Base-by-base conservation (phyloP, 2,888 invertebrate genomes). In the Sceliomorpha sp. region DNA sequence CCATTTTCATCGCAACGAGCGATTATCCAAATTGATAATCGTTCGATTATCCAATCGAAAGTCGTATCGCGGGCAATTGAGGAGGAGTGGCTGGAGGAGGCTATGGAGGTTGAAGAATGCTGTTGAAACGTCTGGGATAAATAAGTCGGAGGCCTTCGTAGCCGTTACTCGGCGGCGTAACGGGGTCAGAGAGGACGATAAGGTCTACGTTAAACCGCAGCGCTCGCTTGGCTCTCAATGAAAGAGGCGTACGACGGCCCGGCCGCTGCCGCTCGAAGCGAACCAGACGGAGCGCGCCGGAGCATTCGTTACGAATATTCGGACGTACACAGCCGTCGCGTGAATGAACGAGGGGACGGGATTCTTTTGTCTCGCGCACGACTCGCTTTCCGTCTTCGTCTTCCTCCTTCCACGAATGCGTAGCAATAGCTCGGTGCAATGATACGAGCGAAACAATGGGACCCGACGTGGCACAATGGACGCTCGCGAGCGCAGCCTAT, bases 131-230 rank as follows among this genome's bases (percentile, higher is more conserved):
- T n/a, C n/a, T n/a, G n/a, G n/a, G n/a, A n/a, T n/a, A n/a, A n/a
- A 53, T 48, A 51, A 60, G 60, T 24, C 31, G 13, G 39, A 34
- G 45, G 45, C 36, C 45, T 56, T 56, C 15, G 37, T 24, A 36
- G 64, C 56, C 44, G 50, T 47, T 47, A 45, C 42, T 55, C 47
- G 42, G 37, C 42, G 50, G 37, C 42, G 50, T 55, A 60, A 55
- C 56, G 60, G 60, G 60, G 60, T 68, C 50, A 50, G 34, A 44
- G 60, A 50, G 60, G 40, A 56, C 68, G 68, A 68, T 68, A 60
- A 62, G 56, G 60, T 68, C 56, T 62, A 47, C 56, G 59, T 51
- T 58, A 31, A 29, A 58, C 44, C 37, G 55, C 50, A 50, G 45
- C 50, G 17, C 29, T 45, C 36, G 15, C 27, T 36, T 29, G 29